phyloP scores from a whole-genome alignment of 2,113 vertebrate species.

The Rutilus rutilus region DNA sequence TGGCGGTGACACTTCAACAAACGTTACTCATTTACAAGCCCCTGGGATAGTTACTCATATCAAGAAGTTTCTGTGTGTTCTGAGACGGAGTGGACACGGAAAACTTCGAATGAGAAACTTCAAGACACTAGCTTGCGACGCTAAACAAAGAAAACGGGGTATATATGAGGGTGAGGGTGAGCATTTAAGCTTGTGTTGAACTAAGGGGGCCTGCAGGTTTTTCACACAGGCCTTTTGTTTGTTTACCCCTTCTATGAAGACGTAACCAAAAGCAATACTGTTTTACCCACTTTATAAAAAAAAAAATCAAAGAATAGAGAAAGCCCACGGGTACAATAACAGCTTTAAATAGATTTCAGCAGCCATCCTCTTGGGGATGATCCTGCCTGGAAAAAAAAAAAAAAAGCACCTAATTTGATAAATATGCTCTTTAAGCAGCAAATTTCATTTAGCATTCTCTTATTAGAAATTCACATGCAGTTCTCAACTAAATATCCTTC shows the following conservation, averaged over 20 bases:
- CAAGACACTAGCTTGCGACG: background rate
- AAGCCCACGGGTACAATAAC: slow-evolving; percentile 74
- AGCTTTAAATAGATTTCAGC: slow-evolving; percentile 79
- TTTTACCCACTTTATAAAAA: slow-evolving; percentile 73
- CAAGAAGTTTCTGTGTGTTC: slow-evolving; percentile 42
- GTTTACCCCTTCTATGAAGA: slow-evolving; percentile 72
- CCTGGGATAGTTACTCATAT: slow-evolving; percentile 32
- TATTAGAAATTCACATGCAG: slow-evolving; percentile 75
- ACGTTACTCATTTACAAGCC: slow-evolving; percentile 44
- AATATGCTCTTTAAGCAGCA: slow-evolving; percentile 79
- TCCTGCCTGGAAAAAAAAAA: slow-evolving; percentile 64
- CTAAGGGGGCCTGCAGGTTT: slow-evolving; percentile 48
- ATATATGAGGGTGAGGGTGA: no score
- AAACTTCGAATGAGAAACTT: slow-evolving; percentile 24
- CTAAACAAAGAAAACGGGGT: slow-evolving; percentile 5
- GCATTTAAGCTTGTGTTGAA: slow-evolving; percentile 16
- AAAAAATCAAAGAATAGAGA: slow-evolving; percentile 73
- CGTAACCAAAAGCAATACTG: slow-evolving; percentile 68
- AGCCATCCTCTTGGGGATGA: slow-evolving; percentile 67
- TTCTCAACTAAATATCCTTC: slow-evolving; percentile 74
- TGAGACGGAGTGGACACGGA: slow-evolving; percentile 11
- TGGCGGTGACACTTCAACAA: slow-evolving; percentile 29
- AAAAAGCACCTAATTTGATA: slow-evolving; percentile 78
- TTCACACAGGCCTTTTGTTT: slow-evolving; percentile 62
- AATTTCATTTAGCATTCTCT: slow-evolving; percentile 73